Base-by-base conservation (phyloP, 2,797 vertebrate species). In the Darevskia nairensis region DNA sequence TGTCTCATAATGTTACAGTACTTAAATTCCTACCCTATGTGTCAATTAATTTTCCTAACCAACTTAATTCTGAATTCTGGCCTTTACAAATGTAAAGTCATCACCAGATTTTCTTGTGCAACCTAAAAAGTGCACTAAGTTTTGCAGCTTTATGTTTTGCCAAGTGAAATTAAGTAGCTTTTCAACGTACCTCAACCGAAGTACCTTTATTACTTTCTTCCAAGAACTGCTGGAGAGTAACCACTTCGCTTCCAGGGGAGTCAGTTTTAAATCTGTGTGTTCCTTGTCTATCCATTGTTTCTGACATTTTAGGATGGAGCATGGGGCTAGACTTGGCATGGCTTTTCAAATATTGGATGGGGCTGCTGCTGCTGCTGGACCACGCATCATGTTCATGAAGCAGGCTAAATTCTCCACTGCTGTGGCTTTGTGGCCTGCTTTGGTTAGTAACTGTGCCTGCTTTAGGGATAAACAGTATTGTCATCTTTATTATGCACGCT, bases 331-430 rank as follows among this genome's bases (percentile, higher is more conserved):
- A 98, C 89, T 97, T 97, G 32, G 97, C 96, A 35, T 97, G 97
- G 50, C 97, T 97, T 46, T 97, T 98, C 93, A 97, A 90, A 95
- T 98, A 98, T 69, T 98, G 97, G 0, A 98, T 96, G 88, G 98
- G 99, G 95, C 98, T 99, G 96, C 98, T 98, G 66, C 98, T 96
- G 82, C 98, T 96, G 95, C 96, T 98, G 88, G 98, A 99, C 98
- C 98, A 99, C 41, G 98, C 97, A 90, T 99, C 99, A 41, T 98
- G 97, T 89, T 99, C 98, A 75, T 98, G 95, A 32, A 98, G 97
- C 68, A 98, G 96, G 89, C 98, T 98, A 94, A 99, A 99, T 94
- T 99, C 99, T 3, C 98, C 98, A 8, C 98, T 99, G 97, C 98
- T 99, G 96, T 99, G 98, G 39, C 98, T 99, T 80, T 98, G 99